Evolutionary conservation across 2,888 invertebrate species (phyloP).

Genomic region (Malacosoma neustria): DNA sequence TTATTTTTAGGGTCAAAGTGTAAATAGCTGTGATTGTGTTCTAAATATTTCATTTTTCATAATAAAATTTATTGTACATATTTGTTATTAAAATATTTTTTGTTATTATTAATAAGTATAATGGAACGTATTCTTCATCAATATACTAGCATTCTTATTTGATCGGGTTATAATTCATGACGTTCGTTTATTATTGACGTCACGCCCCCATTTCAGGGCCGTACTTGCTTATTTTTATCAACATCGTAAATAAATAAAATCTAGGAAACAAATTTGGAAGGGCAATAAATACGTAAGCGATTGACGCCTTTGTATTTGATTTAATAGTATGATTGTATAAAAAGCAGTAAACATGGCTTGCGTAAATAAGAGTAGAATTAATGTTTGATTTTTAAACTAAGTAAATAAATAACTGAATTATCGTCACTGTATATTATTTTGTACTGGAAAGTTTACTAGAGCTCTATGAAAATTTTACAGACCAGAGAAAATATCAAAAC

Average conservation of each 20-base stretch:
- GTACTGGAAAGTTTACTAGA: no score
- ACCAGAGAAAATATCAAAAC: no score
- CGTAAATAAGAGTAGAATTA: no score
- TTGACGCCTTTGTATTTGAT: conserved; percentile 3
- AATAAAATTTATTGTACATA: neutral
- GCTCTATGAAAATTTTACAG: no score
- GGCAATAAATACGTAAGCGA: conserved; percentile 19
- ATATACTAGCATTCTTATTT: conserved; percentile 23
- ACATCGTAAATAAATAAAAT: conserved; percentile 39
- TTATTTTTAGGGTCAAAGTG: no score
- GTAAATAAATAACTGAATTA: no score
- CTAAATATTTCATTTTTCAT: no score
- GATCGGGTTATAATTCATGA: conserved; percentile 43
- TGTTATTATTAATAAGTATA: conserved; percentile 16
- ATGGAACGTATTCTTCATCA: conserved; percentile 36
- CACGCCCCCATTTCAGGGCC: conserved; percentile 68
- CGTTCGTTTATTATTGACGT: conserved; percentile 54
- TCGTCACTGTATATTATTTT: no score
- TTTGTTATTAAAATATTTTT: neutral
- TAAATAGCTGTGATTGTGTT: no score
- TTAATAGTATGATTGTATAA: no score
- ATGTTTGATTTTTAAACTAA: no score
- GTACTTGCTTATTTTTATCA: conserved; percentile 55
- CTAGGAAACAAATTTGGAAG: conserved; percentile 20
- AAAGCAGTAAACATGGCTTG: no score